Conservation (phyloP, 2,888 invertebrate genomes). For the Frankliniella intonsa region DNA sequence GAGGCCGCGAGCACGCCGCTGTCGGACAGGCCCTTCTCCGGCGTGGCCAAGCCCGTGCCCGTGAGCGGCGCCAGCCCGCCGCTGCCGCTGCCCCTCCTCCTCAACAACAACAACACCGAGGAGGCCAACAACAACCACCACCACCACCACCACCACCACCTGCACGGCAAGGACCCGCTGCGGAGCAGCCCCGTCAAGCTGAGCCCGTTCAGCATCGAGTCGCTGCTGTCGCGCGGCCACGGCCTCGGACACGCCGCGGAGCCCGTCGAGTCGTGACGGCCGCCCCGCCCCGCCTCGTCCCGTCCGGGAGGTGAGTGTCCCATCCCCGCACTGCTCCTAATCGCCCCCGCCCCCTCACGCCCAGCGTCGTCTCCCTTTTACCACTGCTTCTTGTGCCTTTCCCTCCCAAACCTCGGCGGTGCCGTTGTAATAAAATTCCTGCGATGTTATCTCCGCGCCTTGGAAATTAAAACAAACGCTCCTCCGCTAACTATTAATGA, state of each 20-base stretch:
- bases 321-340: background rate
- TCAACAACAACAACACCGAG: conserved; percentile 20
- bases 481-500: conserved; percentile 5
- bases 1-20: conserved; percentile 23
- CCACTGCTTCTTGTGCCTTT: background rate
- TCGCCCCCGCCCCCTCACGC: background rate
- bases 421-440: background rate
- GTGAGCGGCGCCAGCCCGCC: conserved; percentile 32
- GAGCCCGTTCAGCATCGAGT: conserved; percentile 88
- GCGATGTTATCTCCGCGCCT: conserved; percentile 7
- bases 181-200: conserved; percentile 41
- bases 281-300: background rate
- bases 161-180: conserved; percentile 55
- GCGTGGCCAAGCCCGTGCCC: conserved; percentile 32
- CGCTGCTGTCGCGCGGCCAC: conserved; percentile 59
- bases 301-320: background rate
- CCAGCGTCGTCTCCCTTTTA: background rate
- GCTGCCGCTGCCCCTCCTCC: conserved; percentile 30
- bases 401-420: background rate
- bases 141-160: conserved; percentile 41
- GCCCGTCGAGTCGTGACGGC: conserved; percentile 12
- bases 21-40: conserved; percentile 28
- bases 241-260: conserved; percentile 6
- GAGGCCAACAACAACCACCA: conserved; percentile 28
- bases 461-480: conserved; percentile 21